phyloP scores from a whole-genome alignment of 30 jellyfish, hydroid and myxozoan species.

The Cassiopea andromeda region DNA sequence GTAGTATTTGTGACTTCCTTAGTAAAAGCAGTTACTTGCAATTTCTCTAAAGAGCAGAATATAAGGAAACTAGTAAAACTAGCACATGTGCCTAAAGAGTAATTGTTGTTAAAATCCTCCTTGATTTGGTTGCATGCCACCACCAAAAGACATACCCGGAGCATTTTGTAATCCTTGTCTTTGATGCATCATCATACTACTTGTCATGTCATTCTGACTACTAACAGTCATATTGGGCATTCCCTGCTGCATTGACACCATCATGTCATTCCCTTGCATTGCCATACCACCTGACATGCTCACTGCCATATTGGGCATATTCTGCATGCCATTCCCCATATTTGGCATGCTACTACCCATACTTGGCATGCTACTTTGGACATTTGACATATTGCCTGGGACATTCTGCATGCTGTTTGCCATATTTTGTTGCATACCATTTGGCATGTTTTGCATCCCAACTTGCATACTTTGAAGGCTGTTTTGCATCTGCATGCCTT shows the following conservation, averaged over 20 bases:
- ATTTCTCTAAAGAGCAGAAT: no score
- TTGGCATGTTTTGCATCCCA: constrained; percentile 37
- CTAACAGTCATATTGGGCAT: constrained; percentile 68
- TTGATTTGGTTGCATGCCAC: constrained; percentile 60
- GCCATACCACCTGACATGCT: constrained; percentile 57
- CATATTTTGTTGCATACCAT: constrained; percentile 41
- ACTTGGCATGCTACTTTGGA: constrained; percentile 26
- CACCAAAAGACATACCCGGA: constrained; percentile 44
- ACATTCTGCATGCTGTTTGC: no score
- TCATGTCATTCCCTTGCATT: constrained; percentile 54
- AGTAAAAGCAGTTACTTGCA: no score
- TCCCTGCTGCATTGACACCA: constrained; percentile 66
- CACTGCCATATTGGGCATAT: constrained; percentile 35
- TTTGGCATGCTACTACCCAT: constrained; percentile 45
- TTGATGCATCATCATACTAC: constrained; percentile 71
- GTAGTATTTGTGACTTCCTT: no score
- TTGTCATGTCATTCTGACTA: constrained; percentile 56
- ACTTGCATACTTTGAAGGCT: constrained; percentile 25
- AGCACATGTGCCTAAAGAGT: no score
- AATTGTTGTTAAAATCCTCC: constrained; percentile 69
- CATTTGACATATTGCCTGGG: neutral
- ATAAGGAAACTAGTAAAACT: neutral
- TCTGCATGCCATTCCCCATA: constrained; percentile 42
- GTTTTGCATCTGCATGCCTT: constrained; percentile 12
- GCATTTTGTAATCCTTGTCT: neutral